Evolutionary conservation across 2,888 invertebrate genomes (phyloP).

Genomic region (Tuta absoluta): DNA sequence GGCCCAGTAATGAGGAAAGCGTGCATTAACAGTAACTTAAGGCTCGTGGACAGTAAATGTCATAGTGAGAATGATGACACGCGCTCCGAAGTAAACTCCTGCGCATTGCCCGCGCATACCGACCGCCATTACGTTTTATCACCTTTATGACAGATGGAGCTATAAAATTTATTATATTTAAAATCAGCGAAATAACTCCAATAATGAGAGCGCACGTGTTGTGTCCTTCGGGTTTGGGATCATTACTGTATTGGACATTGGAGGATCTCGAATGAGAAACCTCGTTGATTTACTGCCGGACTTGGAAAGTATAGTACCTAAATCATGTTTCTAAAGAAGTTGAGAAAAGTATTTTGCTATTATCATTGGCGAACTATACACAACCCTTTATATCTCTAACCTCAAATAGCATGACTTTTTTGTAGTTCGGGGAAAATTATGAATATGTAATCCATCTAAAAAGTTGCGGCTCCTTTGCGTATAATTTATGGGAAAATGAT

Average conservation of each 20-base stretch:
- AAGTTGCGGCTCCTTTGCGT: constrained; percentile 37
- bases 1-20: constrained; percentile 66
- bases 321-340: constrained; percentile 77
- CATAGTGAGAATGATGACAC: constrained; percentile 57
- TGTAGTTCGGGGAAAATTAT: constrained; percentile 67
- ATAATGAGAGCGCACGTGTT: constrained; percentile 78
- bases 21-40: constrained; percentile 66
- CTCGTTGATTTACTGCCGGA: constrained; percentile 74
- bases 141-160: constrained; percentile 75
- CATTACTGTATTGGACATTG: constrained; percentile 62
- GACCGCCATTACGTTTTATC: constrained; percentile 55
- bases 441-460: constrained; percentile 47
- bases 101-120: constrained; percentile 64
- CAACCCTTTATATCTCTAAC: constrained; percentile 56
- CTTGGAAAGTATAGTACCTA: constrained; percentile 72
- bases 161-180: constrained; percentile 78
- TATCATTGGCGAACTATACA: constrained; percentile 72
- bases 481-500: constrained; percentile 47
- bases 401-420: constrained; percentile 44
- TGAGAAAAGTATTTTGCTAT: constrained; percentile 79
- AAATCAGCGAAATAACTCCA: constrained; percentile 60
- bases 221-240: constrained; percentile 42
- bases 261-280: constrained; percentile 61
- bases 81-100: constrained; percentile 58
- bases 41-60: constrained; percentile 72